A percentile compares a stretch with the other conserved stretches of the same genome.
Conservation (phyloP, 2,113 vertebrate species). For the Phodopus roborovskii region DNA sequence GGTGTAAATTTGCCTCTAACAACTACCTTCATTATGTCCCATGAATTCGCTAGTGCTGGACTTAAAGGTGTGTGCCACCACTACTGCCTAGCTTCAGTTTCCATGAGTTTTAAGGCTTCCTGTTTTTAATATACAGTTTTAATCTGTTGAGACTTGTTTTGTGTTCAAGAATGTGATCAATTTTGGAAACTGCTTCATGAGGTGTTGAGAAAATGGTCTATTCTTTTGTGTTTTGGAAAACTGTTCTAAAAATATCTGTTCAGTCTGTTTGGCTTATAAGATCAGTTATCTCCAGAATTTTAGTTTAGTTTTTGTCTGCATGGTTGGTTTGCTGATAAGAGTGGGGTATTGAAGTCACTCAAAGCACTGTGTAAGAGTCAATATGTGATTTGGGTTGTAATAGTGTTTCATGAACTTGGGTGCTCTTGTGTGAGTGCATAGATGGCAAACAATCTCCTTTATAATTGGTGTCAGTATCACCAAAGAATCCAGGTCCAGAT, state of each 20-base stretch:
- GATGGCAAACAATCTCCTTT: neutral
- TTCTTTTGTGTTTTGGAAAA: neutral
- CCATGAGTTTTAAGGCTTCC: neutral
- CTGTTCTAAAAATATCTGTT: neutral
- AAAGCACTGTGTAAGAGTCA: neutral
- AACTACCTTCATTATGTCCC: neutral
- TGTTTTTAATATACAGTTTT: neutral
- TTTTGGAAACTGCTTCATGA: neutral
- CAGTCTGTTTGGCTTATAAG: neutral
- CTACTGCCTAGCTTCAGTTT: neutral
- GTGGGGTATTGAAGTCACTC: neutral
- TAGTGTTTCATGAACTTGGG: neutral
- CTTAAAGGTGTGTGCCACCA: no score
- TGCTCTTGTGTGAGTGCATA: neutral
- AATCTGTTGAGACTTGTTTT: neutral
- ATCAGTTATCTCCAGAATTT: neutral
- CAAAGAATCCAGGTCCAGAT: neutral
- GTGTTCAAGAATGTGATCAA: neutral
- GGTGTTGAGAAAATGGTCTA: neutral
- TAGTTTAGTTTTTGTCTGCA: neutral
- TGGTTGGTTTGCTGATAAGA: neutral
- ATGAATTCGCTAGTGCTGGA: neutral
- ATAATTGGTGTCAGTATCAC: neutral
- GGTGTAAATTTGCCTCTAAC: neutral
- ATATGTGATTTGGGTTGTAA: neutral